phyloP scores from a whole-genome alignment of 2,797 vertebrate species.

The Lutjanus argentimaculatus region DNA sequence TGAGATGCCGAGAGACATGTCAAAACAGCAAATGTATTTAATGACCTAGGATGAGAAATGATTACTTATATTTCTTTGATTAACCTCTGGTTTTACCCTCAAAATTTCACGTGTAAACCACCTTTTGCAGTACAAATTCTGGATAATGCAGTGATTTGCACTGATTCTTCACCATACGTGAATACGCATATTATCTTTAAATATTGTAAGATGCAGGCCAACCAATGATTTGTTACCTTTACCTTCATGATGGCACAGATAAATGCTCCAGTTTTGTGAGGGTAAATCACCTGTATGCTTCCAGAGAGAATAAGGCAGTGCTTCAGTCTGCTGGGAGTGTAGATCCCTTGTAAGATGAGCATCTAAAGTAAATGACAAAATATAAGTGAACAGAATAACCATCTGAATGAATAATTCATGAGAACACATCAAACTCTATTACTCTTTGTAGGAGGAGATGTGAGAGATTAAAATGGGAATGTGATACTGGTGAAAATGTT shows the following conservation, averaged over 20 bases:
- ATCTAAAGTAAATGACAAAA: conserved; percentile 67
- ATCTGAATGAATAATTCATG: conserved; percentile 67
- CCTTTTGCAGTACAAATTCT: background rate
- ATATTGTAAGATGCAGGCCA: conserved; percentile 6
- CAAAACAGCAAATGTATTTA: no score
- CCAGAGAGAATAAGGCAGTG: conserved; percentile 9
- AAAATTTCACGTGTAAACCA: background rate
- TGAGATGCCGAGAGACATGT: no score
- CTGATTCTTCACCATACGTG: background rate
- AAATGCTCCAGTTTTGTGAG: conserved; percentile 16
- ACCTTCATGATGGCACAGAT: conserved; percentile 6
- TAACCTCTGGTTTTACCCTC: background rate
- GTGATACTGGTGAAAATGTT: conserved; percentile 59
- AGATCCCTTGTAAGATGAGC: conserved; percentile 51
- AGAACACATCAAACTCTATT: conserved; percentile 61
- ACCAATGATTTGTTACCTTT: conserved; percentile 11
- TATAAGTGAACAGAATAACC: conserved; percentile 63
- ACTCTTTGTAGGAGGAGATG: conserved; percentile 57
- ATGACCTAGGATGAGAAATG: no score
- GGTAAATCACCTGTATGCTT: conserved; percentile 45
- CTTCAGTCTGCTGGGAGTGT: conserved; percentile 37
- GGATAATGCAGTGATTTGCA: background rate
- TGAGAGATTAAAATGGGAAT: conserved; percentile 67
- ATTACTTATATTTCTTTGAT: background rate
- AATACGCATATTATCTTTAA: background rate